Conservation (phyloP, 2,888 invertebrate genomes). For the Caenorhabditis parvicauda region DNA sequence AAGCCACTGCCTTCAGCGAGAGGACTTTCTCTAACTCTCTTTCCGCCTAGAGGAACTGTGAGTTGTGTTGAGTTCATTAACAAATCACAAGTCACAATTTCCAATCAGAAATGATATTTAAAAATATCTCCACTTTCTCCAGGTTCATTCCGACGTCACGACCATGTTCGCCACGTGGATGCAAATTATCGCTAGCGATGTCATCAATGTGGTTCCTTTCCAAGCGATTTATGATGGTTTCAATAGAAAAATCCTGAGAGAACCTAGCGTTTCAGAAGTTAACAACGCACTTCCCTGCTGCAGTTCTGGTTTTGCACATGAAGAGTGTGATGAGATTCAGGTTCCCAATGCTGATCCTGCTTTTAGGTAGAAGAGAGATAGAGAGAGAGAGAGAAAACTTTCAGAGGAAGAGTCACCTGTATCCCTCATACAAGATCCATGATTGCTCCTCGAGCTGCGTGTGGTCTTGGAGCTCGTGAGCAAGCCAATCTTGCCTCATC, state of each 20-base stretch:
- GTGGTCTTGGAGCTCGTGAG: slow-evolving; percentile 69
- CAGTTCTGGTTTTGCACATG: slow-evolving; percentile 48
- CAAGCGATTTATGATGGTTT: slow-evolving; percentile 21
- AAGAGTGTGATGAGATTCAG: slow-evolving; percentile 57
- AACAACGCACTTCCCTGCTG: slow-evolving; percentile 54
- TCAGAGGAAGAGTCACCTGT: slow-evolving; percentile 44
- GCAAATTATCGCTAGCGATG: slow-evolving; percentile 56
- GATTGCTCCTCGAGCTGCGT: slow-evolving; percentile 50
- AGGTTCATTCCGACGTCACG: slow-evolving; percentile 69
- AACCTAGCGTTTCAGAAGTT: background rate
- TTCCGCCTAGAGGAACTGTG: slow-evolving; percentile 32
- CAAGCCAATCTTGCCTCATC: slow-evolving; percentile 91
- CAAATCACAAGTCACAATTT: background rate
- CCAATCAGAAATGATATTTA: too few species aligned
- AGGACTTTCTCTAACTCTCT: slow-evolving; percentile 40
- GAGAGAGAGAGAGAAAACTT: slow-evolving; percentile 4
- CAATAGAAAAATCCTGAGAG: too few species aligned
- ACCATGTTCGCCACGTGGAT: slow-evolving; percentile 67
- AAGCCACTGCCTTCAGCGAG: slow-evolving; percentile 37
- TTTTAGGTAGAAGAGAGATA: slow-evolving; percentile 33
- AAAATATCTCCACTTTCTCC: slow-evolving; percentile 16
- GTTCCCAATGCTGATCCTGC: slow-evolving; percentile 51
- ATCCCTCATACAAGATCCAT: slow-evolving; percentile 51
- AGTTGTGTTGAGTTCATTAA: background rate
- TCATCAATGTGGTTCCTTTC: slow-evolving; percentile 68